These are phyloP conservation scores for Budorcas taxicolor DNA, from an alignment of 2,113 vertebrate species.

Conservation along the genomic window DNA sequence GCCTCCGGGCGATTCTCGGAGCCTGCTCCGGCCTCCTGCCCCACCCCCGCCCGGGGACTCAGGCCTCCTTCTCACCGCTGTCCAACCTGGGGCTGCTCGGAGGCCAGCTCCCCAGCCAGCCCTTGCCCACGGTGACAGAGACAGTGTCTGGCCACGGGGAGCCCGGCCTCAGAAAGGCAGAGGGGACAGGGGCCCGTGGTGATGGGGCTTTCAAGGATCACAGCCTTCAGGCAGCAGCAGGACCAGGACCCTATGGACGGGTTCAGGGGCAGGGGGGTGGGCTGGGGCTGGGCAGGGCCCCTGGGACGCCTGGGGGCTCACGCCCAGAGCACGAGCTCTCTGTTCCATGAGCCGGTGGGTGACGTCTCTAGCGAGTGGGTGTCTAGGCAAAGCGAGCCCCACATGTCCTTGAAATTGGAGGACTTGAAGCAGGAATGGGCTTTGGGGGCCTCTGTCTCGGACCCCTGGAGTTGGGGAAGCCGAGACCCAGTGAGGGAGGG, in stretches of 20 bases:
- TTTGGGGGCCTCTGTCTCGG: accelerated
- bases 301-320: accelerated
- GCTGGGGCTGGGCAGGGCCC: accelerated
- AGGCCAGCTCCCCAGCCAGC: neutral
- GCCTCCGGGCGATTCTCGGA: neutral
- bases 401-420: accelerated
- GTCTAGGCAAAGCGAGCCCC: neutral
- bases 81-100: neutral
- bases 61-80: neutral
- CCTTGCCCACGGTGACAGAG: accelerated
- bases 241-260: accelerated
- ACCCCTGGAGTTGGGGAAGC: too few species aligned
- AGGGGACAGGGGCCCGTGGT: accelerated
- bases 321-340: accelerated
- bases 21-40: neutral
- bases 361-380: accelerated
- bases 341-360: accelerated
- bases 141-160: accelerated
- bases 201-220: neutral
- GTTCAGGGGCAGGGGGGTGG: accelerated
- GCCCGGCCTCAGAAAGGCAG: neutral
- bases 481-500: accelerated
- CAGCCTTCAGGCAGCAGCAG: neutral
- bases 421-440: neutral
- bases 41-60: neutral